Base-by-base conservation (phyloP, 1,140 invertebrate genomes). In the Parapsyche elsis region DNA sequence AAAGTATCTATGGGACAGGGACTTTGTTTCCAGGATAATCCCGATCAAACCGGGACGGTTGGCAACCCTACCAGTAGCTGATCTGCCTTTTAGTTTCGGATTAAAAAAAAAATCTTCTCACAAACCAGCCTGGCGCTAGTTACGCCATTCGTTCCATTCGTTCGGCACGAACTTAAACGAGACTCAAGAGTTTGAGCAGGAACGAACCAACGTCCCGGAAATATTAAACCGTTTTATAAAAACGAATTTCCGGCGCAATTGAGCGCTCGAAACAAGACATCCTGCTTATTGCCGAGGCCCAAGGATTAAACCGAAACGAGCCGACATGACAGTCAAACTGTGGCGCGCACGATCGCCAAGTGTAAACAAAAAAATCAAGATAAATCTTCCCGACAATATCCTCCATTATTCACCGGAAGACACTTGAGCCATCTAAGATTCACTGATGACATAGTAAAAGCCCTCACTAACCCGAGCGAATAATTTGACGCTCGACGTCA, bases 201-300 rank as follows among this genome's bases (percentile, higher is more conserved):
- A 38, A 38, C 30, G 30, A 38, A 7, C 30, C 2, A 38, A 38
- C 67, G 45, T 79, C 70, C 74, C 81, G 81, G 81, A 82, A 80
- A 80, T 82, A 82, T 82, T 82, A 82, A 82, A 82, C 23, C 73
- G 59, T 73, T 76, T 78, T 80, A 82, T 67, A 80, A 80, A 79
- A 82, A 79, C 30, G 49, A 70, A 78, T 78, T 82, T 82, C 78
- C 78, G 73, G 78, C 57, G 67, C 71, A 80, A 61, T 79, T 64
- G 78, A 77, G 74, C 21, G 64, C 73, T 80, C 81, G 71, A 82
- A 82, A 80, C 49, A 81, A 81, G 75, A 82, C 81, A 82, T 82
- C 81, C 81, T 82, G 78, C 74, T 77, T 79, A 76, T 67, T 23
- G 24, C 19, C 49, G 45, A 14, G 73, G 21, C 64, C 23, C 73